Evolutionary conservation across 2,113 vertebrate species (phyloP).

Genomic region (Ciconia stormi): DNA sequence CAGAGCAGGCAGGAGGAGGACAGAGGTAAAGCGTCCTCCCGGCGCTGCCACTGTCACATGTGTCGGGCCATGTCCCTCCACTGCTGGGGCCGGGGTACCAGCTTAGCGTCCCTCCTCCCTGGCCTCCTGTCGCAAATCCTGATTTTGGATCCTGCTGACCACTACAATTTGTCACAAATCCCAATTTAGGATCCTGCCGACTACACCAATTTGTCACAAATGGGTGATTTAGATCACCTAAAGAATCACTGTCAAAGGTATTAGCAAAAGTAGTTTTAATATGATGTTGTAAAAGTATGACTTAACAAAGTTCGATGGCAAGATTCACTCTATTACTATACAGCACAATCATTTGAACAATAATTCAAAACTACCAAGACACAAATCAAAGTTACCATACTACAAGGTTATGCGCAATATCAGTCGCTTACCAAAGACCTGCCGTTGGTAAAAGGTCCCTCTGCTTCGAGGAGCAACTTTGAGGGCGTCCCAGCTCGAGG

Average conservation of each 20-base stretch:
- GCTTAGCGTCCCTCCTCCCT: background rate
- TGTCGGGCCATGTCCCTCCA: fast-evolving
- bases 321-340: background rate
- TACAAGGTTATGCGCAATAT: background rate
- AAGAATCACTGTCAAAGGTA: background rate
- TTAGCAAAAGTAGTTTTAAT: background rate
- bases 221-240: background rate
- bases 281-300: background rate
- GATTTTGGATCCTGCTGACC: background rate
- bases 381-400: background rate
- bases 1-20: background rate
- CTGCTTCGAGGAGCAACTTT: background rate
- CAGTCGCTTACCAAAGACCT: background rate
- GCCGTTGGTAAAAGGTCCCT: no score
- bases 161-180: background rate
- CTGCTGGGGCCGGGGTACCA: background rate
- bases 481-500: background rate
- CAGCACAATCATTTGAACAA: background rate
- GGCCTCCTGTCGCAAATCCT: no score
- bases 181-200: background rate
- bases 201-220: background rate
- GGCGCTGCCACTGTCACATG: fast-evolving
- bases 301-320: background rate
- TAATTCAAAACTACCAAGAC: background rate
- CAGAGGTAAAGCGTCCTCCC: background rate